These are phyloP conservation scores for Sebastes variabilis DNA, from an alignment of 2,797 vertebrate species.

Conservation along the genomic window DNA sequence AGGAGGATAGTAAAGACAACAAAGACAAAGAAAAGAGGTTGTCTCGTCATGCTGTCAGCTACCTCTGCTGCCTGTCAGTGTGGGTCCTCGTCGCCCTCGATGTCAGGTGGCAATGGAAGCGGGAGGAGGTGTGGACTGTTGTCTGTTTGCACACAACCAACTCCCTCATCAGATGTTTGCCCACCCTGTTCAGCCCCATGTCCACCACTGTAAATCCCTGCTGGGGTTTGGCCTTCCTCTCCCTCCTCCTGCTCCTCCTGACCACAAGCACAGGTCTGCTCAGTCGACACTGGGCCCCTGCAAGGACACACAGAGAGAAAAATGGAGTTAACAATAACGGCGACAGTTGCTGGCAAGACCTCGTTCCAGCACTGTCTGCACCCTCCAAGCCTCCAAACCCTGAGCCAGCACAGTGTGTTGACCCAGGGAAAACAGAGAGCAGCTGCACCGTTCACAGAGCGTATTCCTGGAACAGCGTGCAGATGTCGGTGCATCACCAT, in stretches of 20 bases:
- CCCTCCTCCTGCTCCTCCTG: constrained; percentile 62
- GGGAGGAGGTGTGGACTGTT: constrained; percentile 54
- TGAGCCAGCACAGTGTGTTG: constrained; percentile 37
- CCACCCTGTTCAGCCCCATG: constrained; percentile 62
- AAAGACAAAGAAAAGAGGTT: not conserved
- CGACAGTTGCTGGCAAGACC: not conserved
- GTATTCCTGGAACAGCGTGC: constrained; percentile 45
- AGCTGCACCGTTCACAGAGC: constrained; percentile 56
- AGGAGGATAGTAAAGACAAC: not conserved
- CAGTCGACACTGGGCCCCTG: not conserved
- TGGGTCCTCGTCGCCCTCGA: constrained; percentile 66
- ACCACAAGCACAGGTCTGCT: constrained; percentile 15
- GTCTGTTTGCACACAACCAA: constrained; percentile 62
- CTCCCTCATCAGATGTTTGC: constrained; percentile 78
- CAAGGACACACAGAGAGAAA: not conserved
- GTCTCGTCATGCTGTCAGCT: constrained; percentile 50
- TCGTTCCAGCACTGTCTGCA: not conserved
- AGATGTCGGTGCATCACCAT: constrained; percentile 42
- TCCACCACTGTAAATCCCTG: constrained; percentile 35
- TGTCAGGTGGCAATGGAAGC: constrained; percentile 52
- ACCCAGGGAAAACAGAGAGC: constrained; percentile 64
- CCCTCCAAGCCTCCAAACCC: not conserved
- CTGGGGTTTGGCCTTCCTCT: constrained; percentile 56
- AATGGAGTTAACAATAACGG: not conserved
- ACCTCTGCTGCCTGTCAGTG: constrained; percentile 76